Evolutionary conservation across 2,113 vertebrate species (phyloP), one percentile per base, ranked within the genome.

Genomic region (Gallinago undulata): DNA sequence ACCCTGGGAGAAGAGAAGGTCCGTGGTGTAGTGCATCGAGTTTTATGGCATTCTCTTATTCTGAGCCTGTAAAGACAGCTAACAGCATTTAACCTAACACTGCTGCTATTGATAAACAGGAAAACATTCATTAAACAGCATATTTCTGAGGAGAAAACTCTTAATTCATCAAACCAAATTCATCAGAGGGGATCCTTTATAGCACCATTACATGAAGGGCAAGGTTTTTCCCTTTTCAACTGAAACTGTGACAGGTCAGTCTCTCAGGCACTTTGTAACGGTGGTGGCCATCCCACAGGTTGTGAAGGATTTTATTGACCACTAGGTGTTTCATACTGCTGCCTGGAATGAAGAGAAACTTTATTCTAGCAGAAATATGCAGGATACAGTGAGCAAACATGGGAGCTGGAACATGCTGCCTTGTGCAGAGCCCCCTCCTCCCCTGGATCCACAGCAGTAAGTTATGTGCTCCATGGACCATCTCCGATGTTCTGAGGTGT

Each of bases 81-180:
- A 90, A 67, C 45, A 73, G 88, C 51, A 78, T 91, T 95, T 86
- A 69, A 82, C 21, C 62, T 78, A 60, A 86, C 77, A 67, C 47
- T 93, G 86, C 72, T 90, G 69, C 91, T 92, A 47, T 55, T 84
- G 68, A 87, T 81, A 75, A 94, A 88, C 57, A 81, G 80, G 88
- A 94, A 92, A 90, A 70, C 31, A 48, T 67, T 84, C 10, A 76
- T 91, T 93, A 91, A 90, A 92, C 56, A 88, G n/a, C 33, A 9
- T 41, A 90, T 77, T 13, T 74, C 55, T 43, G 79, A 88, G 87
- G 41, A 96, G 67, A 95, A 90, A 94, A 69, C 47, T 78, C n/a
- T 41, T 62, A 70, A 80, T 85, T 93, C 47, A 74, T 35, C 56
- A 80, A 87, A 69, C 41, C 30, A 23, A 10, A 5, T 64, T 74